Evolutionary conservation across 2,797 vertebrate species (phyloP), one percentile per base, ranked within the genome.

Genomic region (Moxostoma hubbsi): DNA sequence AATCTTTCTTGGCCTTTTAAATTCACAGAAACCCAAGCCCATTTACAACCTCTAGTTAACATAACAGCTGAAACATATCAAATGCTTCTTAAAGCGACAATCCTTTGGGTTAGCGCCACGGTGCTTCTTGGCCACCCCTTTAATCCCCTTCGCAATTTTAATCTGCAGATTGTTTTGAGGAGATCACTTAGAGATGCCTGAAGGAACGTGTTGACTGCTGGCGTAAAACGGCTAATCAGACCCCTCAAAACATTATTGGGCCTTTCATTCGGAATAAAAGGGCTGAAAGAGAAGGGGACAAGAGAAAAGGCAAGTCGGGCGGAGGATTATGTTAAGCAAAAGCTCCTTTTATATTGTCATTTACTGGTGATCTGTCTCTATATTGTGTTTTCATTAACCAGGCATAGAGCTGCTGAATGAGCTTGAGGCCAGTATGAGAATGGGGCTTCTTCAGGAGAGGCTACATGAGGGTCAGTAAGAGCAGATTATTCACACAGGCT

Each of bases 361-460:
- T 89, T 89, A 89, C 85, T 83, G 84, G 84, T 87, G 86, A 87
- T 83, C 88, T 78, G 85, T 87, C 85, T 71, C 80, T 83, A 75
- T 2, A 81, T 88, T 89, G 88, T 88, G 86, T 77, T 84, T 86
- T 89, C 86, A 89, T 86, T 90, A 86, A 88, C 85, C 85, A 86
- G 54, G 49, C 85, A 53, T 81, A 66, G 83, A 74, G 75, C 46
- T 47, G 66, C 87, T 57, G 54, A 71, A 81, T 73, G 89, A 86
- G 81, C 72, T 47, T 57, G 65, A 24, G 1, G 15, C 46, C 64
- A 47, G 65, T 18, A 53, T 79, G 80, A 80, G 50, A 81, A 83
- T 75, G 36, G 84, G 53, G 57, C 69, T 7, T 65, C 43, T 76
- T 72, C 72, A 82, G 82, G 88, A 84, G 79, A 70, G 70, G 57